These are phyloP conservation scores for Pyrocoelia pectoralis DNA, from an alignment of 2,888 invertebrate species.

Conservation along the genomic window DNA sequence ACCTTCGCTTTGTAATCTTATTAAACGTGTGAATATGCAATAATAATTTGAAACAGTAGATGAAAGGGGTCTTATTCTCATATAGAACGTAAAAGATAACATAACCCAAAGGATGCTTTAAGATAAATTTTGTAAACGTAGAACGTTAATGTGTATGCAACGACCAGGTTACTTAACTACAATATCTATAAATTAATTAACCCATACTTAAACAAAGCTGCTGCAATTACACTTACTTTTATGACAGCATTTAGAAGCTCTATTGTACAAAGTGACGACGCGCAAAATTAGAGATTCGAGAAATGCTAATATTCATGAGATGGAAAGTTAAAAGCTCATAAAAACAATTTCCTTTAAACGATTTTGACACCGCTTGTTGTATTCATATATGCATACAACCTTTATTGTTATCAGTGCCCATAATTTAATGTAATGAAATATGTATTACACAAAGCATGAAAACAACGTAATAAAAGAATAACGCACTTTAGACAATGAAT, in stretches of 20 bases:
- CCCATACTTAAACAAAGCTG: slow-evolving; percentile 45
- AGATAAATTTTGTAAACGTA: slow-evolving; percentile 18
- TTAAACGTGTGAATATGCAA: slow-evolving; percentile 19
- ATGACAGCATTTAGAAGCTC: slow-evolving; percentile 42
- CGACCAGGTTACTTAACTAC: slow-evolving; percentile 38
- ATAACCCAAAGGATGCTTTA: slow-evolving; percentile 29
- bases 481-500: neutral
- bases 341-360: slow-evolving; percentile 21
- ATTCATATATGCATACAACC: neutral
- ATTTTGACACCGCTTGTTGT: neutral
- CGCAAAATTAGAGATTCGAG: slow-evolving; percentile 31
- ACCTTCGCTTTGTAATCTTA: slow-evolving; percentile 22
- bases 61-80: slow-evolving; percentile 25
- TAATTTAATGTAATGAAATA: neutral
- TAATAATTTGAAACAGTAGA: slow-evolving; percentile 32
- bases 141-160: slow-evolving; percentile 25
- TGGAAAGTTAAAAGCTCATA: slow-evolving; percentile 24
- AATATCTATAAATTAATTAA: slow-evolving; percentile 47
- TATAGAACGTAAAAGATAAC: slow-evolving; percentile 21
- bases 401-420: too few relatives aligned
- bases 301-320: slow-evolving; percentile 33
- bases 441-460: neutral
- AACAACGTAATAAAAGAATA: neutral
- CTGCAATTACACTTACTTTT: slow-evolving; percentile 47
- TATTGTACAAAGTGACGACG: slow-evolving; percentile 30